These are phyloP conservation scores for Delichon dasypus DNA, from an alignment of 2,797 vertebrate genomes.

Conservation along the genomic window DNA sequence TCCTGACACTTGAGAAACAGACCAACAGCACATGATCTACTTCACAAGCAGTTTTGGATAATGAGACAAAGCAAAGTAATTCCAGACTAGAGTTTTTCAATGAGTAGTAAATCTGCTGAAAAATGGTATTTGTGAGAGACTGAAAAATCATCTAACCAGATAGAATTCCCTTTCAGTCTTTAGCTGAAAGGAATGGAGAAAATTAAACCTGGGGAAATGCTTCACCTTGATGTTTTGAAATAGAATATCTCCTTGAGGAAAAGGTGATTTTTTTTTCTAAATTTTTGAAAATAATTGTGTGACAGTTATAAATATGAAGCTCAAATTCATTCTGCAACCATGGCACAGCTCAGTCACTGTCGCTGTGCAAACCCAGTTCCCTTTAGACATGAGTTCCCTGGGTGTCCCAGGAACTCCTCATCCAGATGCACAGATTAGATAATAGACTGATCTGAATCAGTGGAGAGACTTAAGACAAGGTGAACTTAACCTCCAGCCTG, in stretches of 20 bases:
- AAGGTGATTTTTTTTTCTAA: not conserved
- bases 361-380: not conserved
- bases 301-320: not conserved
- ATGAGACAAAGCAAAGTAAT: slow-evolving; percentile 20
- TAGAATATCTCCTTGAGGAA: not conserved
- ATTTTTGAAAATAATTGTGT: not conserved
- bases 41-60: not conserved
- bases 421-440: not conserved
- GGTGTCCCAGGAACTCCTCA: not conserved
- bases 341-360: not conserved
- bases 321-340: not conserved
- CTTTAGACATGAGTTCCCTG: not conserved
- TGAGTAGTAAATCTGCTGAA: slow-evolving; percentile 21
- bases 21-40: not conserved
- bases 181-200: not conserved
- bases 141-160: not conserved
- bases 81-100: slow-evolving; percentile 1
- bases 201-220: not conserved
- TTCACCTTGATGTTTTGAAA: not conserved
- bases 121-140: not conserved
- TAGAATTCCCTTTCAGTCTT: not conserved
- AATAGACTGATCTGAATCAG: not conserved
- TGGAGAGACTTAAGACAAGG: not conserved
- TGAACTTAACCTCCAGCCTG: slow-evolving; percentile 1
- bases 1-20: not conserved